Conservation (phyloP, 2,888 invertebrate genomes). For the Polymixis flavicincta region DNA sequence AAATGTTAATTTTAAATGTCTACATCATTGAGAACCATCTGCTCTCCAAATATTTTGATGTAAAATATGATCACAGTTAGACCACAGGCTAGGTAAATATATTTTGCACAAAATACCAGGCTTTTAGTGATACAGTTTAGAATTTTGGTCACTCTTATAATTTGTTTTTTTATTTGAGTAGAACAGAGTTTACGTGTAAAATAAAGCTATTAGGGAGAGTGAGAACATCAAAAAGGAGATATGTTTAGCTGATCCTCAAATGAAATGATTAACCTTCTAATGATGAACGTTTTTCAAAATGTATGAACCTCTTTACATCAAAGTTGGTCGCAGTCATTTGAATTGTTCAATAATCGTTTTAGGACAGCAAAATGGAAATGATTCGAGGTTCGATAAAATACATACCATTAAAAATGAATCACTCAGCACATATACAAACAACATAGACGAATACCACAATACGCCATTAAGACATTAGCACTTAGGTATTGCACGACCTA, state of each 20-base stretch:
- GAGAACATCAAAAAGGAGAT: not conserved
- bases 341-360: too few relatives aligned
- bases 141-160: not conserved
- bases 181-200: not conserved
- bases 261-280: too few relatives aligned
- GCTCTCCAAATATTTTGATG: slow-evolving; percentile 44
- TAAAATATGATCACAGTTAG: slow-evolving; percentile 37
- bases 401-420: not conserved
- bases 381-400: too few relatives aligned
- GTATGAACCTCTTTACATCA: too few relatives aligned
- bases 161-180: not conserved
- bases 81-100: slow-evolving; percentile 20
- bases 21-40: slow-evolving; percentile 50
- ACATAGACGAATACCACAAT: not conserved
- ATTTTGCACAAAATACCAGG: slow-evolving; percentile 16
- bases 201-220: not conserved
- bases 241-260: too few relatives aligned
- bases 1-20: slow-evolving; percentile 54
- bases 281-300: too few relatives aligned
- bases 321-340: too few relatives aligned
- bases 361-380: too few relatives aligned
- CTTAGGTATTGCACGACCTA: too few relatives aligned
- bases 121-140: too few relatives aligned
- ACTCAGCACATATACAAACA: not conserved
- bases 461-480: not conserved